phyloP scores from a whole-genome alignment of 1,140 invertebrate genomes.

The Homalodisca vitripennis region DNA sequence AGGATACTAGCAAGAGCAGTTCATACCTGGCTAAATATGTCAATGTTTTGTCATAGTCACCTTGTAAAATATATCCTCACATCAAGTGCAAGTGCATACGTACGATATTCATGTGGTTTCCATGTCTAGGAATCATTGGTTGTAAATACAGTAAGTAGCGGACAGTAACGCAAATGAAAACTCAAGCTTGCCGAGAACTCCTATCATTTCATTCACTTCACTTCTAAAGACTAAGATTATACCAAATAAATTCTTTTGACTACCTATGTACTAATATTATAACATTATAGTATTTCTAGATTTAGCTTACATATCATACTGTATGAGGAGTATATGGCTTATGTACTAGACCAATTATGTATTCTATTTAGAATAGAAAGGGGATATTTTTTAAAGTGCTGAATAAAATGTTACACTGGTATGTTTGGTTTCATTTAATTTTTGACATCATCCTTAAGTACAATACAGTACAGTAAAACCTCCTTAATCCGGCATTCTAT shows the following conservation, averaged over 20 bases:
- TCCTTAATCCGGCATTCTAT: too few species aligned
- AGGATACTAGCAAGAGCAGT: too few species aligned
- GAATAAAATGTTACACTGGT: constrained; percentile 31
- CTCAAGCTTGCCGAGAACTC: constrained; percentile 15
- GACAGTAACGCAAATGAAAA: constrained; percentile 1
- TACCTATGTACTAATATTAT: constrained; percentile 31
- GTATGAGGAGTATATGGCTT: constrained; percentile 30
- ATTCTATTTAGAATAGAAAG: constrained; percentile 33
- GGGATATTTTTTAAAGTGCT: constrained; percentile 34
- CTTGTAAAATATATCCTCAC: not conserved
- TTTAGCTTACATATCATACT: constrained; percentile 34
- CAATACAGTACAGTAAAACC: too few species aligned
- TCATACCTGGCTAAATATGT: constrained; percentile 2
- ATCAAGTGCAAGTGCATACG: too few species aligned
- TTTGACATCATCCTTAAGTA: too few species aligned
- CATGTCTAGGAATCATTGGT: not conserved
- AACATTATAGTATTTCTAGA: constrained; percentile 30
- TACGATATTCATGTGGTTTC: too few species aligned
- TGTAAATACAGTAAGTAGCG: constrained; percentile 4
- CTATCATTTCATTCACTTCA: constrained; percentile 23
- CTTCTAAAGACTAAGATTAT: constrained; percentile 30
- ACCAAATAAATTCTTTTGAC: constrained; percentile 30
- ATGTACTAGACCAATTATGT: constrained; percentile 33
- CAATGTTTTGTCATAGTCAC: not conserved
- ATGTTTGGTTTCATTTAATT: not conserved